These are phyloP conservation scores for Ophioninae sp. DNA, from an alignment of 2,888 invertebrate genomes.

Conservation along the genomic window DNA sequence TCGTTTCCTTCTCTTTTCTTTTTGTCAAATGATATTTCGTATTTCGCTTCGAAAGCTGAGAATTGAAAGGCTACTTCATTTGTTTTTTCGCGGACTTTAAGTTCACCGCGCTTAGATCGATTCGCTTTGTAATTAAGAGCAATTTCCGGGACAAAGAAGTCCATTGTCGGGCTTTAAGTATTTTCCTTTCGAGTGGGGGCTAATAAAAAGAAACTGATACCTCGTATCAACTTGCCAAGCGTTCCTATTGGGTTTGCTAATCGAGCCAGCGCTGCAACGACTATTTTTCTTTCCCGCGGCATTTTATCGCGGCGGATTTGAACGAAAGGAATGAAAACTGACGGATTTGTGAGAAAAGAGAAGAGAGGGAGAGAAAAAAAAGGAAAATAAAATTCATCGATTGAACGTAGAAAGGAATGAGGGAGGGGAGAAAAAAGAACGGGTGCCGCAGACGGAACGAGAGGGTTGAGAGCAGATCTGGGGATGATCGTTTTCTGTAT, in stretches of 20 bases:
- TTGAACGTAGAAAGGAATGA: slow-evolving; percentile 17
- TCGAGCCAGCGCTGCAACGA: neutral
- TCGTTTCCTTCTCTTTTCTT: neutral
- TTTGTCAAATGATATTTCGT: neutral
- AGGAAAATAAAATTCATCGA: neutral
- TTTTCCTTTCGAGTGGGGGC: neutral
- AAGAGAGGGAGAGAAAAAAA: slow-evolving; percentile 25
- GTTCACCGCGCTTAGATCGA: neutral
- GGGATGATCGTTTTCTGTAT: slow-evolving; percentile 49
- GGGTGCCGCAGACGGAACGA: slow-evolving; percentile 34
- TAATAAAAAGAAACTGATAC: neutral
- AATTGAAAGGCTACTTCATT: neutral
- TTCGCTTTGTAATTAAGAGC: neutral
- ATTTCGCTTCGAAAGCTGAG: neutral
- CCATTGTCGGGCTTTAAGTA: neutral
- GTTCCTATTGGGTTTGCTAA: neutral
- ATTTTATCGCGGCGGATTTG: neutral
- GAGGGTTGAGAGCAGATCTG: slow-evolving; percentile 48
- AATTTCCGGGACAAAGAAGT: neutral
- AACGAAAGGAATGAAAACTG: neutral
- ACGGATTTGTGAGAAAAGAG: slow-evolving; percentile 23
- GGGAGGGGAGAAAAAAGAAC: slow-evolving; percentile 43
- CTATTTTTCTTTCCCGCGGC: neutral
- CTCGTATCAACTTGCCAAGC: neutral
- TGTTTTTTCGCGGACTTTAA: neutral